Evolutionary conservation across 1,140 invertebrate species (phyloP), one percentile per base, ranked within the genome.

Genomic region (Macrobrachium rosenbergii): DNA sequence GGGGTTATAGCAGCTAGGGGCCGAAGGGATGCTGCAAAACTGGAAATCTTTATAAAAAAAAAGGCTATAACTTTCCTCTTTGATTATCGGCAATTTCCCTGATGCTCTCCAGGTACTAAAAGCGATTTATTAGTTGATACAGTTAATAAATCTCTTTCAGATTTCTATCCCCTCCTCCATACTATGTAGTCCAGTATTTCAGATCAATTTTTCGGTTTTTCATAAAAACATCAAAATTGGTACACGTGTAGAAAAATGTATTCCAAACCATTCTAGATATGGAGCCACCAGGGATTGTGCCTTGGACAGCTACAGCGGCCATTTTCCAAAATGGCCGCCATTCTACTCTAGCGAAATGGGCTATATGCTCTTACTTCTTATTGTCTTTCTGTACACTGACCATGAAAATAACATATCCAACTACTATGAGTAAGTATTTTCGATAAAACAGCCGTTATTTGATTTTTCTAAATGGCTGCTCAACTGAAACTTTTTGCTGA

Each of bases 261-360:
- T 67, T 67, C 64, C 17, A 6, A 67, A 67, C 64, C 3, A 7
- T 52, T 52, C 64, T 8, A 23, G 64, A 67, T 67, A 67, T 0
- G 23, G 5, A 67, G 23, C 5, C 19, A 67, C 64, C 64, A 2
- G 7, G 8, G 23, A 67, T 67, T 5, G 64, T 23, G 11, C 23
- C 64, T 67, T 67, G 11, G 64, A 67, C 64, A 67, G 17, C 5
- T 67, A n/a, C 16, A 8, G 17, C 5, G 17, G 64, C 17, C 17
- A 17, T 67, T 67, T 67, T 67, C 64, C 64, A 67, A 11, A 67
- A 67, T 67, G 64, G 19, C 64, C 64, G 7, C 64, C 64, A 67
- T 12, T 67, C 64, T 14, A 67, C 5, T 67, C 8, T 67, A 67
- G 64, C 17, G 16, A 67, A 67, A 67, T 67, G 5, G 64, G 64